These are phyloP conservation scores for Empidonax alnorum DNA, from an alignment of 2,113 vertebrate species.

Conservation along the genomic window DNA sequence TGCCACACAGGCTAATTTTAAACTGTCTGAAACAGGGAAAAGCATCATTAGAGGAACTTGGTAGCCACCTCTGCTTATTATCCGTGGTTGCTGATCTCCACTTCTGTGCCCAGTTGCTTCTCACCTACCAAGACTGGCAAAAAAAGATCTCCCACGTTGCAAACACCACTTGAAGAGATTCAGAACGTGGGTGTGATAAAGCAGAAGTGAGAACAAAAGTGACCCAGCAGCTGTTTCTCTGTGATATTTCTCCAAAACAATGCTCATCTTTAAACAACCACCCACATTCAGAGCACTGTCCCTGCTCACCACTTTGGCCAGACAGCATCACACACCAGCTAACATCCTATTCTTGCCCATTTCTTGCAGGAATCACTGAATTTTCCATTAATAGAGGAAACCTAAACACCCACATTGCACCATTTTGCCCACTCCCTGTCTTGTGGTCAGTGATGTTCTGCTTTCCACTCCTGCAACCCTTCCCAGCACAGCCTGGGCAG, in stretches of 20 bases:
- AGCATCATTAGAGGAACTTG: neutral
- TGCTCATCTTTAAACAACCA: neutral
- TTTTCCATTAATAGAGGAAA: neutral
- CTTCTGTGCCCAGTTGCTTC: neutral
- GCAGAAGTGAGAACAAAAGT: neutral
- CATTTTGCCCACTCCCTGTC: neutral
- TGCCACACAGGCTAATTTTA: neutral
- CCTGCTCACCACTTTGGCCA: neutral
- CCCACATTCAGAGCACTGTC: neutral
- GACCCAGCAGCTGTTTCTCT: neutral
- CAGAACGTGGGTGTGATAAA: neutral
- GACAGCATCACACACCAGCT: neutral
- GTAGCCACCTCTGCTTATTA: neutral
- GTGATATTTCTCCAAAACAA: neutral
- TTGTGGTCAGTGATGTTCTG: neutral
- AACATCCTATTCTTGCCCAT: neutral
- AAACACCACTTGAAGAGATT: rapidly evolving
- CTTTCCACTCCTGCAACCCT: neutral
- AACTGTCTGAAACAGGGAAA: neutral
- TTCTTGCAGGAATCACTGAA: neutral
- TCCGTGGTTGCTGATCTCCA: neutral
- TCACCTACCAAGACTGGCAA: neutral
- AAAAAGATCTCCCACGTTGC: neutral
- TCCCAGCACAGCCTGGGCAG: neutral
- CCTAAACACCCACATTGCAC: neutral